Evolutionary conservation across 2,113 vertebrate species (phyloP).

Genomic region (Columbina picui): DNA sequence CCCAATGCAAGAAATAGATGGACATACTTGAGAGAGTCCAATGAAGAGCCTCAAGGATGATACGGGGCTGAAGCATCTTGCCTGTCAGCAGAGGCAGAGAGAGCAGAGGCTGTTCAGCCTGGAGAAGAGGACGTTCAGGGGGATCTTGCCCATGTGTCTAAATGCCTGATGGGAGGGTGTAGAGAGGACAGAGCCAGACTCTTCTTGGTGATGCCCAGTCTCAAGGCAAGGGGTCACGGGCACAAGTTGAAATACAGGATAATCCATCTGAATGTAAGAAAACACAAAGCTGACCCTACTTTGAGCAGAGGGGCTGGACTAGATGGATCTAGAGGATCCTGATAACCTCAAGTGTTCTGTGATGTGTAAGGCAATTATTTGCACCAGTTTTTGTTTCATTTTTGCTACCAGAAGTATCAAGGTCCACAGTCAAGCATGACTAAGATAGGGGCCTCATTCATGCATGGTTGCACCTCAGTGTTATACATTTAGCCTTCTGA

Average conservation of each 20-base stretch:
- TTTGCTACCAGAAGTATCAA: background rate
- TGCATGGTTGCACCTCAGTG: background rate
- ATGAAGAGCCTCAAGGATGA: too few relatives aligned
- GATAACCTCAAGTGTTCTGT: background rate
- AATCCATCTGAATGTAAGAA: background rate
- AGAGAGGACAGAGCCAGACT: background rate
- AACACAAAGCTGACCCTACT: background rate
- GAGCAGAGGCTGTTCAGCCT: too few relatives aligned
- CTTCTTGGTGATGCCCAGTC: too few relatives aligned
- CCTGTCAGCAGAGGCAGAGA: too few relatives aligned
- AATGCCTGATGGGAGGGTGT: background rate
- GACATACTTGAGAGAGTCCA: background rate
- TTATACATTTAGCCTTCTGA: background rate
- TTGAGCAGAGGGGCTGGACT: background rate
- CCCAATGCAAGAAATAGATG: background rate
- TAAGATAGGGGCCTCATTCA: background rate
- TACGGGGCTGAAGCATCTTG: too few relatives aligned
- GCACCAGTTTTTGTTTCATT: background rate
- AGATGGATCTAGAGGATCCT: background rate
- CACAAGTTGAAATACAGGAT: background rate
- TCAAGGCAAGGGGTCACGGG: background rate
- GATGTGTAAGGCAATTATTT: background rate
- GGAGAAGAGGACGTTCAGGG: background rate
- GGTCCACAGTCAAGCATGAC: background rate
- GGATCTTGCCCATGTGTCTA: background rate